Evolutionary conservation across 2,113 vertebrate species (phyloP).

Genomic region (Petromus typicus): DNA sequence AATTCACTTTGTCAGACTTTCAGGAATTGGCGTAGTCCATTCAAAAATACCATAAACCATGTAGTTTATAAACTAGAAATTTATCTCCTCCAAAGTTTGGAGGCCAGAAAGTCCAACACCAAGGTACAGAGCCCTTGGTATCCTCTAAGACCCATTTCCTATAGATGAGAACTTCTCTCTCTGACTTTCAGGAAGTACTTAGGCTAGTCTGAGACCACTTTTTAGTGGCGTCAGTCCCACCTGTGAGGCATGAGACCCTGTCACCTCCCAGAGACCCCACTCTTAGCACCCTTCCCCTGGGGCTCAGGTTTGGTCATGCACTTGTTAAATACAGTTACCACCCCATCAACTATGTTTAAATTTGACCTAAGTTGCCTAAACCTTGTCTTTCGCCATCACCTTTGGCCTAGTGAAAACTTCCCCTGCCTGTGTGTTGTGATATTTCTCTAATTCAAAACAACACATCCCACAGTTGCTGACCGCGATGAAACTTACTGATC

Average conservation of each 20-base stretch:
- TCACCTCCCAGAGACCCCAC: neutral
- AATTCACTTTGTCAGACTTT: neutral
- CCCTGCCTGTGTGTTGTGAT: neutral
- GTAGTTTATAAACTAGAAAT: neutral
- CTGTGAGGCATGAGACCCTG: neutral
- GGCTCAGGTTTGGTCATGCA: neutral
- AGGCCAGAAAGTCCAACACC: neutral
- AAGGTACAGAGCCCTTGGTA: neutral
- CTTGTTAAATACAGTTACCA: neutral
- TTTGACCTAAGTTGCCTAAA: neutral
- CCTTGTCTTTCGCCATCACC: neutral
- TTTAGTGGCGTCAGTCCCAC: neutral
- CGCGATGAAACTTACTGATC: neutral
- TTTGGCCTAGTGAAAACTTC: neutral
- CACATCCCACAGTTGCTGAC: neutral
- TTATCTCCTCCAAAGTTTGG: neutral
- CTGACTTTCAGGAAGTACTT: neutral
- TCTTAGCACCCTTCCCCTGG: neutral
- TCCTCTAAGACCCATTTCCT: neutral
- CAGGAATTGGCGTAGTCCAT: neutral
- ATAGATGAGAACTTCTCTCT: neutral
- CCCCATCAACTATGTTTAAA: neutral
- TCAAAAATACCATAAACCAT: neutral
- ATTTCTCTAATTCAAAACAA: neutral
- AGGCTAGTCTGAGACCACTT: neutral